phyloP scores from a whole-genome alignment of 2,797 vertebrate species.

The Remorina albescens region DNA sequence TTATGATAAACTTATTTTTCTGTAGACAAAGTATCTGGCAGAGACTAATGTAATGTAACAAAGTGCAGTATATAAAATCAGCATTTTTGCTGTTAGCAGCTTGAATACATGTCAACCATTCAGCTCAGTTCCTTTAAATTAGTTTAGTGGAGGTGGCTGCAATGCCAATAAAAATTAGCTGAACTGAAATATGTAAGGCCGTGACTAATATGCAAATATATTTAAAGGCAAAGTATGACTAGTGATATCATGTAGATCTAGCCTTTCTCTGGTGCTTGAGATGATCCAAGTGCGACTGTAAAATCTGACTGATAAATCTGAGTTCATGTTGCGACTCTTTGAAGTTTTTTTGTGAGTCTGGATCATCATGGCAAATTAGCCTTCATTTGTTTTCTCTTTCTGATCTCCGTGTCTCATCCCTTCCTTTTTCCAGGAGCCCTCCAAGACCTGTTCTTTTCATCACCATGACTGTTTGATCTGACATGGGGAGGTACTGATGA shows the following conservation, averaged over 20 bases:
- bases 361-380: conserved; percentile 68
- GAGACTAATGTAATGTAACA: no score
- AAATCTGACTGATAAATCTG: conserved; percentile 53
- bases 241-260: conserved; percentile 1
- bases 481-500: conserved; percentile 20
- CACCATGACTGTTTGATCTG: conserved; percentile 70
- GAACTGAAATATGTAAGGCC: conserved; percentile 24
- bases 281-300: conserved; percentile 32
- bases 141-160: conserved; percentile 34
- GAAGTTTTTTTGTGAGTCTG: conserved; percentile 60
- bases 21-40: no score
- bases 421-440: conserved; percentile 53
- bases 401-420: conserved; percentile 63
- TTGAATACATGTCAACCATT: conserved; percentile 11
- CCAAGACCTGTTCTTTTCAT: conserved; percentile 79
- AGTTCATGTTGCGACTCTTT: conserved; percentile 61
- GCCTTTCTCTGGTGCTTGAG: conserved; percentile 3
- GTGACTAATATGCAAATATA: conserved; percentile 42
- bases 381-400: conserved; percentile 68
- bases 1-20: no score
- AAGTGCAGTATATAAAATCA: no score
- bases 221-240: conserved; percentile 38
- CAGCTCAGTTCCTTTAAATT: conserved; percentile 42
- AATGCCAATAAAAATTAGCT: conserved; percentile 35
- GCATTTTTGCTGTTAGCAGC: conserved; percentile 7